Evolutionary conservation across 2,888 invertebrate species (phyloP), one percentile per base, ranked within the genome.

Genomic region (Hyposoter didymator): DNA sequence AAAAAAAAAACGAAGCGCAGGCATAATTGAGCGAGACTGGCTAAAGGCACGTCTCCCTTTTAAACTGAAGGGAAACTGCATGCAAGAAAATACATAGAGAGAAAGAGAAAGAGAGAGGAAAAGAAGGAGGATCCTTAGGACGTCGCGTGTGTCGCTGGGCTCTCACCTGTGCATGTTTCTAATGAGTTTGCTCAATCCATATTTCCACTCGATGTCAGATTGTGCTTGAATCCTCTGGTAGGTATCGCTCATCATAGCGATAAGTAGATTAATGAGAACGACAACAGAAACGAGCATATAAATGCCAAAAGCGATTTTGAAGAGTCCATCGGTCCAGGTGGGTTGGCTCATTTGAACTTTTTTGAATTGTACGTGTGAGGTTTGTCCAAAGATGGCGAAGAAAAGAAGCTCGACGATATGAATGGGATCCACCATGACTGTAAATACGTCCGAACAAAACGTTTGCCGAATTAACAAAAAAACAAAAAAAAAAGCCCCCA

Each of bases 191-290:
- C 99, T 99, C 92, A 99, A 95, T 43, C 99, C 99, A 94, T 99
- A 99, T 95, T 99, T 99, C 99, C 99, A 99, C 94, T 99, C 99
- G 91, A 99, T 99, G 95, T 99, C 99, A 67, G 99, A 99, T 96
- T 99, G 99, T 52, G 99, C 99, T 96, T 99, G 99, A 94, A 99
- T 99, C 94, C 99, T 96, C 94, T 99, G 99, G 95, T 99, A 99
- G 86, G 99, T 99, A 96, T 99, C 99, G 94, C 99, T 99, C 99
- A 99, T 99, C 99, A 99, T 99, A 95, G 99, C 99, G 96, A 99
- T 99, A 94, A 99, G 97, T 90, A 99, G 96, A 95, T 99, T 99
- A 95, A 99, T 99, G 91, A 99, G 96, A 91, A 99, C 99, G 94
- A 99, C 98, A 93, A 99, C 98, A 88, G 99, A 99, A 92, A 99